Evolutionary conservation across 2,888 invertebrate species (phyloP).

Genomic region (Fragum sueziense): DNA sequence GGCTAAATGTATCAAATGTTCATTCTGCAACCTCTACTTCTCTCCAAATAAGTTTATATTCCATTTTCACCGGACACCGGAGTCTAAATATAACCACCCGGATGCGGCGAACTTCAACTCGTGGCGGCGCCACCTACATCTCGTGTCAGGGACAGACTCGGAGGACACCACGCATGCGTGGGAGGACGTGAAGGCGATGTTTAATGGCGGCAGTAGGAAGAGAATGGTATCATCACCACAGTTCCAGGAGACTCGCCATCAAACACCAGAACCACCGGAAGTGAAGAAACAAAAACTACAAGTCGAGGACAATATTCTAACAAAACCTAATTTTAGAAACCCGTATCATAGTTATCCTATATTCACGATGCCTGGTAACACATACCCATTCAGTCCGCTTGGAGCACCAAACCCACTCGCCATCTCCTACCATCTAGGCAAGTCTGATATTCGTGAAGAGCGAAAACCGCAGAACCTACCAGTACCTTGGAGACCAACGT

Average conservation of each 20-base stretch:
- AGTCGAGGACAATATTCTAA: conserved; percentile 47
- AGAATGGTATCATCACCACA: conserved; percentile 82
- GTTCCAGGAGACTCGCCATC: conserved; percentile 22
- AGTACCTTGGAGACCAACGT: conserved; percentile 53
- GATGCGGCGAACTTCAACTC: conserved; percentile 99
- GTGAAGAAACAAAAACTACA: conserved; percentile 56
- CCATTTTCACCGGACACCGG: conserved; percentile 91
- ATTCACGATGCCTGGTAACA: conserved; percentile 64
- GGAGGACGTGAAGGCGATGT: conserved; percentile 99
- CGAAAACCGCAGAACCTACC: conserved; percentile 45
- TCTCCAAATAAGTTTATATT: conserved; percentile 99
- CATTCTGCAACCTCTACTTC: conserved; percentile 96
- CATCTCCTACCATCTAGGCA: conserved; percentile 59
- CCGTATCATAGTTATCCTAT: conserved; percentile 65
- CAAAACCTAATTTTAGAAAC: conserved; percentile 54
- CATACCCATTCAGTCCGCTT: conserved; percentile 61
- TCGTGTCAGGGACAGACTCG: conserved; percentile 85
- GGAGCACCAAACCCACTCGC: conserved; percentile 60
- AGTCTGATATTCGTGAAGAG: conserved; percentile 53
- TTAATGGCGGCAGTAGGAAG: conserved; percentile 97
- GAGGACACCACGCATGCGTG: conserved; percentile 87
- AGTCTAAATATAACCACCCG: conserved; percentile 91
- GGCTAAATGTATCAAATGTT: conserved; percentile 98
- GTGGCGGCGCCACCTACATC: conserved; percentile 97
- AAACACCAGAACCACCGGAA: conserved; percentile 1